A percentile compares a stretch with the other conserved stretches of the same genome.
Evolutionary conservation across 2,888 invertebrate genomes (phyloP).

Genomic region (Clostera curtula): DNA sequence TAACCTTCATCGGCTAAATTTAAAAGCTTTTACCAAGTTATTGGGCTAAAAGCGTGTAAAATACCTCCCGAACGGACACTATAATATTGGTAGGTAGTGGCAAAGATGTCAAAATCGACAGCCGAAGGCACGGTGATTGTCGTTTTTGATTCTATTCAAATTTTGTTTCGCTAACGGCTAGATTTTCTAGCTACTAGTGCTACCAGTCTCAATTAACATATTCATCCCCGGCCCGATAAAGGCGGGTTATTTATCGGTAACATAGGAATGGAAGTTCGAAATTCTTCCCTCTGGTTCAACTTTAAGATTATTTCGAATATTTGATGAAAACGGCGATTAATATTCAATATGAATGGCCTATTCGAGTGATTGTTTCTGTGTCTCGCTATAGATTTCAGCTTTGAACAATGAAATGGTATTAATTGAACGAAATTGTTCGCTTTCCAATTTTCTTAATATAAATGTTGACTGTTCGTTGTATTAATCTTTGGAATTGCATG

Average conservation of each 20-base stretch:
- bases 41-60: too few relatives aligned
- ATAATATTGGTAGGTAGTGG: too few relatives aligned
- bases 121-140: too few relatives aligned
- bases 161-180: too few relatives aligned
- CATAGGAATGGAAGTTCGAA: constrained; percentile 69
- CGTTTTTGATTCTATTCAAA: too few relatives aligned
- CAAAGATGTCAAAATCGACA: too few relatives aligned
- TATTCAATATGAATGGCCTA: constrained; percentile 72
- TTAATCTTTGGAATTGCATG: constrained; percentile 32
- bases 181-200: too few relatives aligned
- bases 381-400: constrained; percentile 40
- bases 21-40: too few relatives aligned
- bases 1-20: too few relatives aligned
- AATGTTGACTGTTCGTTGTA: constrained; percentile 50
- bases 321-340: constrained; percentile 70
- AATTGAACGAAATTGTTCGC: constrained; percentile 48
- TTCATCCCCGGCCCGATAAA: constrained; percentile 46
- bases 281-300: constrained; percentile 53
- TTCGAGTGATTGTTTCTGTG: constrained; percentile 69
- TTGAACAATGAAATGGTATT: constrained; percentile 50
- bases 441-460: constrained; percentile 42
- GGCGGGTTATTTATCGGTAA: constrained; percentile 67
- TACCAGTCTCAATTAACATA: too few relatives aligned
- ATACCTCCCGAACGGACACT: too few relatives aligned
- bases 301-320: constrained; percentile 66